Evolutionary conservation across 2,113 vertebrate species (phyloP), one percentile per base, ranked within the genome.

Genomic region (Variabilichromis moorii): DNA sequence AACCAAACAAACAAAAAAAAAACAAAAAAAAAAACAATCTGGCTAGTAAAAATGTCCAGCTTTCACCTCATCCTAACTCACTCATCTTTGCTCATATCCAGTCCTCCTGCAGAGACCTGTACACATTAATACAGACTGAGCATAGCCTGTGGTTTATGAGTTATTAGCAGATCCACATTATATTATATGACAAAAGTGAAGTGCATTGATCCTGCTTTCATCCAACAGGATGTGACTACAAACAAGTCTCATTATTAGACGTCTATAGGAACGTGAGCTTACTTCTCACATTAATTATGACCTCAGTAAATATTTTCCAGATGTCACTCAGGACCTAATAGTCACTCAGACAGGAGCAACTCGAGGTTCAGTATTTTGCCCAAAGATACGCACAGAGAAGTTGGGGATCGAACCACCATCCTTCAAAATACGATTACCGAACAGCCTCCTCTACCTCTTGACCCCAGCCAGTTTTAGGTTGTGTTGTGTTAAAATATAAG

Each of bases 1-100:
- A 9, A 1, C 8, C 4, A 45, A 45, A 45, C 1, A 50, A 19
- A 5, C 1, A 2, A 53, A 37, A 37, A 12, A 1, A 2, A 19
- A 9, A 17, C 2, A 17, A 19, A 16, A 50, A 9, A 19, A 53
- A n/a, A 10, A 33, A 9, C 5, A 12, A 5, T 5, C 31, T 37
- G 31, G 17, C 10, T 66, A n/a, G 61, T 63, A 63, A 63, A 61
- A 35, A 0, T 35, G 31, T 66, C 61, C 17, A 66, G 31, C 61
- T 7, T 3, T 66, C 6, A n/a, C 17, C 4, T 37, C 61, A 37
- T 12, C 61, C 61, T 37, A 66, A 21, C 6, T 66, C 19, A 66
- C 61, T 66, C 9, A 63, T 35, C 17, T 63, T 63, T 63, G 59
- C 17, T 37, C 33, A 66, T 66, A 66, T 66, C 61, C 33, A 37